Percentiles rank a stretch among this genome's conserved stretches.
Conservation (phyloP, 2,888 invertebrate species). For the Catotricha subobsoleta region DNA sequence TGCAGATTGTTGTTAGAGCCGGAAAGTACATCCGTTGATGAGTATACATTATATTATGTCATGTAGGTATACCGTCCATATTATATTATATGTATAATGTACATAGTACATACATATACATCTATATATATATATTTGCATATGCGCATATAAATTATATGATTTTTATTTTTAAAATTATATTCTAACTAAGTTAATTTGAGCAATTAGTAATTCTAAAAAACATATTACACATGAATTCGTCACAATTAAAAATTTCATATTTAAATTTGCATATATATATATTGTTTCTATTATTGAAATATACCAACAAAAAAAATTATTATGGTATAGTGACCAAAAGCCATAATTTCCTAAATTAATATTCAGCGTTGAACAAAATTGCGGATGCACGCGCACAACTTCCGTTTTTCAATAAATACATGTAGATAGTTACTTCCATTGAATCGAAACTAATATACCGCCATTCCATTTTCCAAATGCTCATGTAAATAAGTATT, state of each 20-base stretch:
- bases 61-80: neutral
- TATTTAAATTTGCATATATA: neutral
- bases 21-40: conserved; percentile 4
- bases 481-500: neutral
- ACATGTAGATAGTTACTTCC: too few species aligned
- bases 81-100: neutral
- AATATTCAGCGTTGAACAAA: neutral
- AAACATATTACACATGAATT: neutral
- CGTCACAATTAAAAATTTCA: neutral
- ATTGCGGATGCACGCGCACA: conserved; percentile 7
- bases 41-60: neutral
- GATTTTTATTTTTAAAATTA: too few species aligned
- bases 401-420: conserved; percentile 4
- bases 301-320: too few species aligned
- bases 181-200: too few species aligned
- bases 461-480: too few species aligned
- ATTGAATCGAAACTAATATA: too few species aligned
- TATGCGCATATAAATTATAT: neutral
- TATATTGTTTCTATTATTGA: neutral
- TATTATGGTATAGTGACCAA: too few species aligned
- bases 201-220: too few species aligned
- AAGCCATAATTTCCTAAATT: too few species aligned
- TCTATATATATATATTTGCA: neutral
- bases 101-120: neutral
- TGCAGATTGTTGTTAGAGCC: neutral